These are phyloP conservation scores for Tetragonula clypearis DNA, from an alignment of 1,140 invertebrate genomes.

Conservation along the genomic window DNA sequence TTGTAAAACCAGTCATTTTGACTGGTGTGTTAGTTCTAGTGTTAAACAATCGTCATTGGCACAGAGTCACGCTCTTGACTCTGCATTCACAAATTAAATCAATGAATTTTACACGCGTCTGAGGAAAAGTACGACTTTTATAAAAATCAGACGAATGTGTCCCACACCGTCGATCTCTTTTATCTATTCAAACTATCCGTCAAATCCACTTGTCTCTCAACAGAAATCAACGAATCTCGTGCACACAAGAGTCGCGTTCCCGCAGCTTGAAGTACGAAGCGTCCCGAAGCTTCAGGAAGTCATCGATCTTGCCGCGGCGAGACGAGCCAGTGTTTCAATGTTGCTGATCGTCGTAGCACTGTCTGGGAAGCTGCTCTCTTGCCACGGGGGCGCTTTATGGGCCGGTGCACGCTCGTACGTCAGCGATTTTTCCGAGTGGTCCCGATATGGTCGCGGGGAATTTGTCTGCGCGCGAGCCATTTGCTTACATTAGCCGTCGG, in stretches of 20 bases:
- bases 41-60: too few relatives aligned
- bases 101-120: too few relatives aligned
- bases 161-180: neutral
- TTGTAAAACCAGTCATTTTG: too few relatives aligned
- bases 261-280: neutral
- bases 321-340: conserved; percentile 41
- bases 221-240: neutral
- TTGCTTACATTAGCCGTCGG: conserved; percentile 71
- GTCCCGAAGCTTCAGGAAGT: conserved; percentile 24
- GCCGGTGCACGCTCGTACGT: conserved; percentile 66
- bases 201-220: neutral
- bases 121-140: too few relatives aligned
- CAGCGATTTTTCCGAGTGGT: conserved; percentile 55
- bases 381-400: conserved; percentile 55
- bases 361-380: conserved; percentile 15
- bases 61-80: too few relatives aligned
- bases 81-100: too few relatives aligned
- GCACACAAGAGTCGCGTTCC: neutral
- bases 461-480: conserved; percentile 73
- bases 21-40: too few relatives aligned
- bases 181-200: neutral
- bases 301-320: conserved; percentile 26
- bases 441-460: conserved; percentile 71
- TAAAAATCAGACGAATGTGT: neutral
- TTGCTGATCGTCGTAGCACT: neutral